Evolutionary conservation across 2,888 invertebrate genomes (phyloP), one percentile per base, ranked within the genome.

Genomic region (Nyleta sp.): DNA sequence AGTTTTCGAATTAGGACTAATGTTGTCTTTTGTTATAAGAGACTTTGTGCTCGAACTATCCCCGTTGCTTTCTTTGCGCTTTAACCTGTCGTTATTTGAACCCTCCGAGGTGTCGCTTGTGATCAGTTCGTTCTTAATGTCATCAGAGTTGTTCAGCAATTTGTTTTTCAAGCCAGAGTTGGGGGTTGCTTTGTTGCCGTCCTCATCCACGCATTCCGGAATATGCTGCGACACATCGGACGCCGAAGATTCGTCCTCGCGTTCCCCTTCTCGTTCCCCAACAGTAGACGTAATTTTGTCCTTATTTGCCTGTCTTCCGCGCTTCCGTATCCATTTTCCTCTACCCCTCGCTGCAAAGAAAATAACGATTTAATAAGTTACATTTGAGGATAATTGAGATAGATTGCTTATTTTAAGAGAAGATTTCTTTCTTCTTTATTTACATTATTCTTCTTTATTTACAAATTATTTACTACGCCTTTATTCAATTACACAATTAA

Each of bases 81-180:
- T 77, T 24, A 57, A 17, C 11, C 89, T 82, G 59, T 91, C 90
- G 38, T 89, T 90, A 65, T 89, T 90, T 13, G 90, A 90, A 81
- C 89, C 87, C 24, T 90, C 90, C 0, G 90, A 91, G 1, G 75
- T 85, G 68, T 90, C 90, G 18, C 90, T 90, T 1, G 89, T 90
- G 0, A 85, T 86, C 1, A 85, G 59, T 53, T 90, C 90, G 17
- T 81, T 85, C 60, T 88, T 88, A 20, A 83, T 79, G 15, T 88
- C 87, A 18, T 89, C 87, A 10, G 84, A 85, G 28, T 87, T 88
- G 3, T 88, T 86, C 85, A 20, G 84, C 44, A 71, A 88, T 88
- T 24, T 89, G 84, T 48, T 87, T 86, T 86, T 88, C 85, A 13
- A 85, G 83, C 52, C 89, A 87, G 44, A 86, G 86, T 73, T 90